These are phyloP conservation scores for Pogoniulus pusillus DNA, from an alignment of 2,797 vertebrate species.

Conservation along the genomic window DNA sequence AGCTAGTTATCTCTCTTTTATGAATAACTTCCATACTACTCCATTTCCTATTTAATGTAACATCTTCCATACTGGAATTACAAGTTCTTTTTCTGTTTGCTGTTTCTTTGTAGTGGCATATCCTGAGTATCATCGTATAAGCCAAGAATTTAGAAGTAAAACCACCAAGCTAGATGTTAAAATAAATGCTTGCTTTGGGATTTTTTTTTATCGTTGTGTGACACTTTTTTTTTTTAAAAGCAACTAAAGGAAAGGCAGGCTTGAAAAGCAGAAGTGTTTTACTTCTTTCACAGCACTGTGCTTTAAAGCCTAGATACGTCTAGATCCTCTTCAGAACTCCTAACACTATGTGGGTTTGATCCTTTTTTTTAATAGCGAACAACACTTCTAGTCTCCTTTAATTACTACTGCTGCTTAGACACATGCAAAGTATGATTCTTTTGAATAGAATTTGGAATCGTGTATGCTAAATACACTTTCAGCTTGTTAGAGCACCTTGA, in stretches of 20 bases:
- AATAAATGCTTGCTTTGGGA: neutral
- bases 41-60: neutral
- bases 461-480: neutral
- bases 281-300: neutral
- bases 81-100: neutral
- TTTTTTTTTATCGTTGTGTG: neutral
- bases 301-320: neutral
- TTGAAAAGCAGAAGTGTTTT: neutral
- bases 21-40: neutral
- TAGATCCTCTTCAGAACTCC: neutral
- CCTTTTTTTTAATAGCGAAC: neutral
- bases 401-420: neutral
- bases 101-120: neutral
- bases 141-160: neutral
- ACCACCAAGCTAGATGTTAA: neutral
- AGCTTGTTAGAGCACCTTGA: neutral
- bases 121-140: neutral
- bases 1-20: neutral
- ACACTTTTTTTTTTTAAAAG: neutral
- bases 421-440: neutral
- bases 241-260: neutral
- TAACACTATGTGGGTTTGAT: neutral
- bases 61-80: neutral
- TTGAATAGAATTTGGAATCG: neutral
- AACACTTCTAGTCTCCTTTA: neutral